A percentile compares a stretch with the other conserved stretches of the same genome.
These are phyloP conservation scores for Ranitomeya imitator DNA, from an alignment of 2,113 vertebrate species.

Conservation along the genomic window DNA sequence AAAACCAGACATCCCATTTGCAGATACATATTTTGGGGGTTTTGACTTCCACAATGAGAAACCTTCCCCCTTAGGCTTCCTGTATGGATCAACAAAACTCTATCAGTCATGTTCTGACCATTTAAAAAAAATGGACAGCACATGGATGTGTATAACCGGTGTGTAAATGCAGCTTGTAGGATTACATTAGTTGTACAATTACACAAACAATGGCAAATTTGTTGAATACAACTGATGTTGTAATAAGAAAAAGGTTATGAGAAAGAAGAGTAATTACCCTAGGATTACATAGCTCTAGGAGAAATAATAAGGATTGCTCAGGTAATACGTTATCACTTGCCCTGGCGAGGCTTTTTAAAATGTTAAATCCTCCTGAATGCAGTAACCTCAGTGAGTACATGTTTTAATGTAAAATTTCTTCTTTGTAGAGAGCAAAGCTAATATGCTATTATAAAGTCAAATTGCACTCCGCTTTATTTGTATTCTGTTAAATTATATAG, in stretches of 20 bases:
- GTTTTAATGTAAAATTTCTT: slow-evolving; percentile 22
- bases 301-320: not conserved
- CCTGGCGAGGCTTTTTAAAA: not conserved
- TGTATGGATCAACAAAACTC: too few relatives aligned
- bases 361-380: not conserved
- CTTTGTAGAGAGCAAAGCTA: not conserved
- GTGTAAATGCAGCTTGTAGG: too few relatives aligned
- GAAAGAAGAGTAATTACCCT: not conserved
- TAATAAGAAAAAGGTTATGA: not conserved
- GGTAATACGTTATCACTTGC: not conserved
- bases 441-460: slow-evolving; percentile 21
- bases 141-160: too few relatives aligned
- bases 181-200: not conserved
- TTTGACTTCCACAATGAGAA: too few relatives aligned
- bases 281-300: not conserved
- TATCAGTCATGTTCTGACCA: too few relatives aligned
- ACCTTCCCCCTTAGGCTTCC: too few relatives aligned
- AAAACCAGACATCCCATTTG: too few relatives aligned
- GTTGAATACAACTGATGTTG: not conserved
- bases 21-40: too few relatives aligned
- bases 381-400: not conserved
- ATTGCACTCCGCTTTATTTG: slow-evolving; percentile 31
- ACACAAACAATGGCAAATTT: not conserved
- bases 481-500: slow-evolving; percentile 15
- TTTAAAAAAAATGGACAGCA: too few relatives aligned